Conservation (phyloP, 2,888 invertebrate genomes). For the Crepidodera aurea region DNA sequence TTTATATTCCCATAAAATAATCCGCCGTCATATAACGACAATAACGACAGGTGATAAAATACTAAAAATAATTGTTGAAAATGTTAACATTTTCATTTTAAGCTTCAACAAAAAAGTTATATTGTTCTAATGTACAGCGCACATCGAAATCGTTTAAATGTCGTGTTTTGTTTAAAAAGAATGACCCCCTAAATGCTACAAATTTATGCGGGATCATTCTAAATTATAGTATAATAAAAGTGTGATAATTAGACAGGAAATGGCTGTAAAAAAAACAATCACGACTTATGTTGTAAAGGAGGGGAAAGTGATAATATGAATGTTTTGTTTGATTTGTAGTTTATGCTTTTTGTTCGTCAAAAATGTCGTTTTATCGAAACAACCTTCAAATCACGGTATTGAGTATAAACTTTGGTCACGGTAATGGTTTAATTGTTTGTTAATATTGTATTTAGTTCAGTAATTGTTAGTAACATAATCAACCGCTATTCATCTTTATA, state of each 20-base stretch:
- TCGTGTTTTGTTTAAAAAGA: constrained; percentile 13
- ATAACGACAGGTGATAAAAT: constrained; percentile 17
- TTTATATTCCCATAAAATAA: constrained; percentile 7
- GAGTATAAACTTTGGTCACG: neutral
- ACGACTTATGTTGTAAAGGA: constrained; percentile 1
- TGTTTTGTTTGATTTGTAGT: neutral
- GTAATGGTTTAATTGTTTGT: too few relatives aligned
- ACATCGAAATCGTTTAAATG: constrained; percentile 10
- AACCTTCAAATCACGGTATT: neutral
- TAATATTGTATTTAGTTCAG: too few relatives aligned
- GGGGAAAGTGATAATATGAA: neutral
- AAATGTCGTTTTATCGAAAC: neutral
- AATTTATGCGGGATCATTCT: constrained; percentile 25
- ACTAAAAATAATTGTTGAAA: constrained; percentile 11
- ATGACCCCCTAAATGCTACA: constrained; percentile 15
- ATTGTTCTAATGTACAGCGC: neutral
- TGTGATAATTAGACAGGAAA: constrained; percentile 16
- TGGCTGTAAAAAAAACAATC: constrained; percentile 22
- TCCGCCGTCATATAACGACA: constrained; percentile 1
- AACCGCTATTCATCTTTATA: too few relatives aligned
- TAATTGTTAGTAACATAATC: too few relatives aligned
- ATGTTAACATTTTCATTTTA: constrained; percentile 10
- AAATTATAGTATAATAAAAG: constrained; percentile 25
- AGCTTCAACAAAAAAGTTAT: neutral
- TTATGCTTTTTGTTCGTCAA: neutral